Percentiles rank a stretch among this genome's conserved stretches.
phyloP scores from a whole-genome alignment of 92 coral and sea anemone species.

The Meandrina meandrites region DNA sequence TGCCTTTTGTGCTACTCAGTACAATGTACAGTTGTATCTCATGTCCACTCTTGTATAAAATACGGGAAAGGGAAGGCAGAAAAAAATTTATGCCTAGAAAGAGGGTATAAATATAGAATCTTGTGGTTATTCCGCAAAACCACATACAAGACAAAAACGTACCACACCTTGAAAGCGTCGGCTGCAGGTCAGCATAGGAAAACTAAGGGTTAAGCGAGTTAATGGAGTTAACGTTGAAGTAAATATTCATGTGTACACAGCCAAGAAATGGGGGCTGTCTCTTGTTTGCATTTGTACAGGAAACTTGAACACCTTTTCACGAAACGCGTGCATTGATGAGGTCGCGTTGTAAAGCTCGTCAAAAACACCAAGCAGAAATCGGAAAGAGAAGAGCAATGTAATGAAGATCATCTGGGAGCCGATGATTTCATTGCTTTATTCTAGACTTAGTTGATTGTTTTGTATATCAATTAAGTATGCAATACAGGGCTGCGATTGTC shows the following conservation, averaged over 20 bases:
- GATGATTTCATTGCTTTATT: background rate
- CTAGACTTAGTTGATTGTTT: background rate
- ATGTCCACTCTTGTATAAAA: background rate
- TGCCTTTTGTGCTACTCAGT: background rate
- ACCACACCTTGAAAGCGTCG: background rate
- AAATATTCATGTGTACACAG: constrained; percentile 11
- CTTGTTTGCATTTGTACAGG: constrained; percentile 30
- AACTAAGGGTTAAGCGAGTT: background rate
- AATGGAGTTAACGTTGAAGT: background rate
- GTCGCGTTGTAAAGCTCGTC: background rate
- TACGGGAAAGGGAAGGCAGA: too few species aligned
- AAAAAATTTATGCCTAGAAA: background rate
- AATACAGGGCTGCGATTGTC: background rate
- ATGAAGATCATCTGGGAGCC: background rate
- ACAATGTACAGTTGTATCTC: background rate
- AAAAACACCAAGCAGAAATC: background rate
- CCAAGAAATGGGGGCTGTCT: background rate
- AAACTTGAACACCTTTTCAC: constrained; percentile 23
- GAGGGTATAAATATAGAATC: background rate
- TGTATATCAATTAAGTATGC: background rate
- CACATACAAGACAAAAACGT: background rate
- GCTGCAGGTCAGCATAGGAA: background rate
- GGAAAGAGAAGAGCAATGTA: background rate
- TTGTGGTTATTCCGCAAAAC: background rate
- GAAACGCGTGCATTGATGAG: background rate